Base-by-base conservation (phyloP, 2,797 vertebrate genomes). In the Pseudomugil gertrudae region DNA sequence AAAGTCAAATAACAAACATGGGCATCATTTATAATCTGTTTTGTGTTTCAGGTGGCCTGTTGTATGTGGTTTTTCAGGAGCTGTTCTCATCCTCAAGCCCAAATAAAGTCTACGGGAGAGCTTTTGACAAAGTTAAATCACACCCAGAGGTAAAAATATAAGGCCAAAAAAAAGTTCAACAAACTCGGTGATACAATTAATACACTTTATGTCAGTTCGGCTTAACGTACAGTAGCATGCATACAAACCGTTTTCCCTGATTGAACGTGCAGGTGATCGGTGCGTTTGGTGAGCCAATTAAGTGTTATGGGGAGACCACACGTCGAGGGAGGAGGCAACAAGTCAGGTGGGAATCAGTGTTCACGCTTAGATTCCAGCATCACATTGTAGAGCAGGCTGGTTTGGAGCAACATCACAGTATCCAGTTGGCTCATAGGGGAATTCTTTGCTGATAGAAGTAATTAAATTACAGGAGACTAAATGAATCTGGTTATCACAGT, bases 11-110 rank as follows among this genome's bases (percentile, higher is more conserved):
- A 29, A 40, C 9, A 5, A 19, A 58, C 24, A 8, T 6, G 1
- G 5, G 0, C 14, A 8, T 15, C 4, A 8, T 29, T 6, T 3
- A 29, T 21, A 5, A 1, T 32, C 24, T 26, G 32, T 30, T 11
- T 2, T 64, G 10, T 71, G 45, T 76, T 87, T 80, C 86, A 99
- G 98, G 96, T 76, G 95, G 95, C 66, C 90, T 99, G 74, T 90
- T 99, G n/a, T 99, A 96, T 83, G 93, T 96, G 62, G 91, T 99
- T 72, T 98, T 98, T 84, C 96, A 95, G 90, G 97, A 99, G 84
- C 91, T 99, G 0, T 96, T 99, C 84, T 98, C 96, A 60, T 95
- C 97, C 69, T 95, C 95, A 38, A 98, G 97, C 85, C 97, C 97
- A 57, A 97, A 91, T 92, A 97, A 96, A 87, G 89, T 98, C 56